Base-by-base conservation (phyloP, 2,113 vertebrate genomes). In the Pelecanus crispus region DNA sequence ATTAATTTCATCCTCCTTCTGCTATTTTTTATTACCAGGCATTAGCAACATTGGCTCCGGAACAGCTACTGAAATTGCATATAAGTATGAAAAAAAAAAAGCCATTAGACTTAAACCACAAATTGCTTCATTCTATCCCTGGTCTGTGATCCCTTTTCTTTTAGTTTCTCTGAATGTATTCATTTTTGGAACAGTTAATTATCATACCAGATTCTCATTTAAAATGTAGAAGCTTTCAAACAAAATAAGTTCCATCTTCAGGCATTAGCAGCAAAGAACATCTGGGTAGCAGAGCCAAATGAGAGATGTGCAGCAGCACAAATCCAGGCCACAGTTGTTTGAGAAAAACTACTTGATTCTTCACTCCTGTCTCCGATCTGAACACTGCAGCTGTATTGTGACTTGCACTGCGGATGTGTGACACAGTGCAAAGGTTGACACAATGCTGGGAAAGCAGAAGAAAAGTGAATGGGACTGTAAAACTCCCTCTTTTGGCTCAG, bases 391-490 rank as follows among this genome's bases (percentile, higher is more conserved):
- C 63, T 89, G 38, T 36, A 80, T 85, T 94, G 75, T 95, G 70
- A 68, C 88, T 94, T 56, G 77, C 56, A 24, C 53, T 83, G 85
- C 22, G 71, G 94, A 96, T 96, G 79, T 94, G 49, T 97, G 94
- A 84, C 94, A 97, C 94, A 93, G 95, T 85, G 70, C 62, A 87
- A 92, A 96, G 86, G 87, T 88, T 97, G 91, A 92, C 92, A 95
- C 89, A 96, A 90, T 92, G 80, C 87, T 96, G 93, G 96, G 95
- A 97, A 97, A 92, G 86, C 61, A 88, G 68, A 77, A 86, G 81
- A 70, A 81, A 94, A 95, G 94, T 86, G 49, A 96, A 91, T 81
- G 91, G 71, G 88, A 88, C 72, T 81, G 74, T 55, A 94, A 97
- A 88, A 38, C 67, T 77, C 79, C 47, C 47, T 80, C 82, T 89